phyloP scores from a whole-genome alignment of 2,113 vertebrate species.

The Pterocles gutturalis region DNA sequence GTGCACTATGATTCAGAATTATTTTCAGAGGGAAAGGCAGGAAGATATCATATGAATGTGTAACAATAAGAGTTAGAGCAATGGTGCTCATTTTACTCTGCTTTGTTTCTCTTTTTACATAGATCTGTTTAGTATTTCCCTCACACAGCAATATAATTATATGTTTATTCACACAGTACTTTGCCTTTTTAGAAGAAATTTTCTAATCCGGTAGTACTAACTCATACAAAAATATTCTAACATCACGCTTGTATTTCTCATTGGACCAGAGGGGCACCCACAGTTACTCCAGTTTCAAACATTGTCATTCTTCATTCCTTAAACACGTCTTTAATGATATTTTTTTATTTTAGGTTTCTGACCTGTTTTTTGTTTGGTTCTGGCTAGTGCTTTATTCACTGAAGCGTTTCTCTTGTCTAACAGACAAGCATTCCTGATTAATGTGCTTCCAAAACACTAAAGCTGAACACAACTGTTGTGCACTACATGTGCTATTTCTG shows the following conservation, averaged over 20 bases:
- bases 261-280: not conserved
- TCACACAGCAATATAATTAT: not conserved
- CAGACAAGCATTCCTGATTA: not conserved
- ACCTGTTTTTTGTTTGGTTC: not conserved
- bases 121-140: not conserved
- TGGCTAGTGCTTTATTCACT: not conserved
- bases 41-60: not conserved
- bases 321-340: not conserved
- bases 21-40: not conserved
- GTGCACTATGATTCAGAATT: not conserved
- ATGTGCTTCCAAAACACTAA: not conserved
- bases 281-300: not conserved
- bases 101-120: not conserved
- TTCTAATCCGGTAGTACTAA: not conserved
- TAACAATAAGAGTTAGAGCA: not conserved
- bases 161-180: not conserved
- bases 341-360: not conserved
- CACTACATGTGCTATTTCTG: not conserved
- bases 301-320: not conserved
- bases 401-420: not conserved
- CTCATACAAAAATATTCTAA: not conserved
- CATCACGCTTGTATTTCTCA: rapidly evolving
- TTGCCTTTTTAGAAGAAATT: not conserved
- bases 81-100: not conserved
- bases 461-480: not conserved